These are phyloP conservation scores for Anarsia innoxiella DNA, from an alignment of 2,888 invertebrate genomes.

Conservation along the genomic window DNA sequence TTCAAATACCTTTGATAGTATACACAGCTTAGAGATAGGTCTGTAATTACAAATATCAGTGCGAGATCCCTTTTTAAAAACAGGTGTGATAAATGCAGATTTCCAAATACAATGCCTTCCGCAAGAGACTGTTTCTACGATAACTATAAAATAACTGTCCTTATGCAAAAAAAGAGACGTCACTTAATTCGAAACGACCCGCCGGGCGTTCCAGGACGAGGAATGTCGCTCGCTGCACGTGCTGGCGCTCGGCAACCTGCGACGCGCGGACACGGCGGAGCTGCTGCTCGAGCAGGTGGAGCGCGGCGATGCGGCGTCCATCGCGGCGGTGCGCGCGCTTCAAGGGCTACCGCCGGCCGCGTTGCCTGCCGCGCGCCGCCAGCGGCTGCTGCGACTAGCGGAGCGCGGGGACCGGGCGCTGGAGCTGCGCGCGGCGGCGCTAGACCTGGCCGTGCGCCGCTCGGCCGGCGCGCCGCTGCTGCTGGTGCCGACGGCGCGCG, in stretches of 20 bases:
- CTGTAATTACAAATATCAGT: too few species aligned
- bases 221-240: conserved; percentile 22
- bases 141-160: too few species aligned
- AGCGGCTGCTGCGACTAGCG: conserved; percentile 77
- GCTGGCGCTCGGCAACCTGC: neutral
- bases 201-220: too few species aligned
- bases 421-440: conserved; percentile 77
- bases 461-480: conserved; percentile 39
- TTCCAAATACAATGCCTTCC: too few species aligned
- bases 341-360: neutral
- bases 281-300: neutral
- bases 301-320: neutral
- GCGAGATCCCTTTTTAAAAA: too few species aligned
- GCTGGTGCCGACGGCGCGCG: conserved; percentile 30
- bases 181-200: too few species aligned
- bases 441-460: conserved; percentile 80
- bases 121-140: too few species aligned
- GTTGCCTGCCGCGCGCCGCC: neutral
- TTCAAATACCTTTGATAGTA: too few species aligned
- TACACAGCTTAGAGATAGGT: too few species aligned
- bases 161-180: too few species aligned
- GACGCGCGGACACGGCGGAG: neutral
- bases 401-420: conserved; percentile 86
- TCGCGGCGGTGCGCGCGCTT: neutral
- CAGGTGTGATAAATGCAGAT: too few species aligned